phyloP scores from a whole-genome alignment of 2,888 invertebrate genomes.

The Hemistola chrysoprasaria region DNA sequence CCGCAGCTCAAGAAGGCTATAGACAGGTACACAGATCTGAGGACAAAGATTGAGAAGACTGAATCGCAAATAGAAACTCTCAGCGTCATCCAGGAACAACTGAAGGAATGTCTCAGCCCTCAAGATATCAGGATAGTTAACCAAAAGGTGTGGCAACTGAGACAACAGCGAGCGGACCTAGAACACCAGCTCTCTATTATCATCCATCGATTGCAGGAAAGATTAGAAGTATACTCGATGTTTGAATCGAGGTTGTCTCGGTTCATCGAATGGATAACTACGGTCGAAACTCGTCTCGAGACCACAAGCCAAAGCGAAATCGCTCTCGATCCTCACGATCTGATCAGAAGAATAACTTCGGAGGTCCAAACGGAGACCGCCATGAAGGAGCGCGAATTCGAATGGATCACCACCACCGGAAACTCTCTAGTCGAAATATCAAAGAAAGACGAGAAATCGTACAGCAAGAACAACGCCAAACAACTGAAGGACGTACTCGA shows the following conservation, averaged over 20 bases:
- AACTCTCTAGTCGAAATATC: slow-evolving; percentile 84
- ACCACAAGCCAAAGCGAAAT: slow-evolving; percentile 77
- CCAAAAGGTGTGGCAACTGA: slow-evolving; percentile 89
- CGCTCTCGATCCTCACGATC: slow-evolving; percentile 87
- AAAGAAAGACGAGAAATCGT: slow-evolving; percentile 83
- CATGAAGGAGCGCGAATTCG: slow-evolving; percentile 88
- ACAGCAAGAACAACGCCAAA: slow-evolving; percentile 79
- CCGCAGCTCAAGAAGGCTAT: slow-evolving; percentile 85
- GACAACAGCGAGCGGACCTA: slow-evolving; percentile 91
- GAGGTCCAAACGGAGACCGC: slow-evolving; percentile 89
- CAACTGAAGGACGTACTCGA: slow-evolving; percentile 83
- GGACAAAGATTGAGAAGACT: slow-evolving; percentile 80
- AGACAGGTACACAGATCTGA: slow-evolving; percentile 83
- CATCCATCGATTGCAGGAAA: slow-evolving; percentile 88
- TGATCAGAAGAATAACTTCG: slow-evolving; percentile 86
- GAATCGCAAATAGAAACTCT: slow-evolving; percentile 86
- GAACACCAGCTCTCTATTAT: slow-evolving; percentile 89
- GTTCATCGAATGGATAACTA: slow-evolving; percentile 87
- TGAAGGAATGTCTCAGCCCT: slow-evolving; percentile 92
- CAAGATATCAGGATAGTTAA: slow-evolving; percentile 91
- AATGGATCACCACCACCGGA: slow-evolving; percentile 89
- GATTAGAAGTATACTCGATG: slow-evolving; percentile 85
- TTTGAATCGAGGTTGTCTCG: slow-evolving; percentile 86
- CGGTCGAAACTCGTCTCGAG: slow-evolving; percentile 85
- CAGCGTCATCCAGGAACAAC: slow-evolving; percentile 89